Evolutionary conservation across 2,888 invertebrate genomes (phyloP), one percentile per base, ranked within the genome.

Genomic region (Watsonalla cultraria): DNA sequence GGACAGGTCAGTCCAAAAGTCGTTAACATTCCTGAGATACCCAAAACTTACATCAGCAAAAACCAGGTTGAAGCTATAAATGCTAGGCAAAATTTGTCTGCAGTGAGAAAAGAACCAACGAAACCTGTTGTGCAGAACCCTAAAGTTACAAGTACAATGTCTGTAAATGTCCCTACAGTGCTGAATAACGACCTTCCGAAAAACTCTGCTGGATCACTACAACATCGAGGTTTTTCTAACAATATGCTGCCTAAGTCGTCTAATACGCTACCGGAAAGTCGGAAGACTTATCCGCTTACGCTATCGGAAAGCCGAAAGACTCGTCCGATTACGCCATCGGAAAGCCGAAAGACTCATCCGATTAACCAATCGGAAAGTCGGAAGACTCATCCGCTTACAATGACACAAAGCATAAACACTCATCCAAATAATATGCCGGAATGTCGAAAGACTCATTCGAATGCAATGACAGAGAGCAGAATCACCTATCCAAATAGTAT

Each of bases 21-120:
- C 45, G 67, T 70, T 0, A 58, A 60, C 7, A 59, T 71, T 45
- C 70, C 70, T 2, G 74, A 79, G 9, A 67, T 68, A 51, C 74
- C 80, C 0, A 81, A 78, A 66, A 64, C 73, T n/a, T 71, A 66
- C 45, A 69, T 78, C 13, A 76, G 74, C 49, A 78, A 78, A 60
- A 64, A 70, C 46, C 75, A 82, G 52, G 59, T 63, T 0, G 72
- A 78, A 33, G 6, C 42, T 11, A 42, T 11, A 37, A 9, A 37
- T 7, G 37, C 24, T 24, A 24, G 9, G 37, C 37, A 2, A 6
- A 7, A 7, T 35, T 37, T 37, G 9, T 42, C 42, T 42, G 5
- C 11, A 11, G 42, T 11, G 11, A 11, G 11, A 42, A 42, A 11
- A 5, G 42, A 42, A 42, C 42, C 42, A 11, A 42, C 11, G 5